Evolutionary conservation across 2,888 invertebrate genomes (phyloP).

Genomic region (Callinectes sapidus): DNA sequence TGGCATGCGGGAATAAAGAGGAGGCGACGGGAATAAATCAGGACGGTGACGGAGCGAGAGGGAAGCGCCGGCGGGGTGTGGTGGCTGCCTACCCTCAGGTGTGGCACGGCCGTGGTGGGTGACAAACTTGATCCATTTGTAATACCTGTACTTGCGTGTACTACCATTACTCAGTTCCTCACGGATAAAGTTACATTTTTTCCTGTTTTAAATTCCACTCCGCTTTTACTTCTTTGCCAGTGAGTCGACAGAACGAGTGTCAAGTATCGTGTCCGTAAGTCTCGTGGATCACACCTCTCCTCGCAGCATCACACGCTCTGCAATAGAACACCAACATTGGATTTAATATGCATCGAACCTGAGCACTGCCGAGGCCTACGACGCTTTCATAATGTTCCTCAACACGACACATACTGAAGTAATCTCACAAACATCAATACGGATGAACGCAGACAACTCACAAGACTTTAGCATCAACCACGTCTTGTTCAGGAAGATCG

Average conservation of each 20-base stretch:
- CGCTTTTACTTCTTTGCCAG: not conserved
- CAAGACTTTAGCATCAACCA: not conserved
- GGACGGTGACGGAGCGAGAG: not conserved
- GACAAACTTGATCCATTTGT: not conserved
- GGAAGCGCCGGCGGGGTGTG: conserved; percentile 19
- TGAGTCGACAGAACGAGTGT: not conserved
- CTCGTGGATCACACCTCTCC: not conserved
- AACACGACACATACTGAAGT: not conserved
- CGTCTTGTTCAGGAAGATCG: not conserved
- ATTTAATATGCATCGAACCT: not conserved
- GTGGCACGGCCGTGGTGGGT: not conserved
- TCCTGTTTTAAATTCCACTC: not conserved
- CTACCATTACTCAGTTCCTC: not conserved
- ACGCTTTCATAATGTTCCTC: not conserved
- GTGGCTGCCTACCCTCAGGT: not conserved
- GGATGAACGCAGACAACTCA: not conserved
- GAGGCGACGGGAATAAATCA: not conserved
- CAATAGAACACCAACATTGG: not conserved
- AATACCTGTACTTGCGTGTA: not conserved
- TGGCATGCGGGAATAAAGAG: conserved; percentile 39
- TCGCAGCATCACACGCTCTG: not conserved
- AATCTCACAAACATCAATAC: not conserved
- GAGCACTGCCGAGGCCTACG: not conserved
- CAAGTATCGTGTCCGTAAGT: not conserved
- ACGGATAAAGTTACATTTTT: not conserved